Evolutionary conservation across 2,113 vertebrate species (phyloP).

Genomic region (Semnopithecus entellus): DNA sequence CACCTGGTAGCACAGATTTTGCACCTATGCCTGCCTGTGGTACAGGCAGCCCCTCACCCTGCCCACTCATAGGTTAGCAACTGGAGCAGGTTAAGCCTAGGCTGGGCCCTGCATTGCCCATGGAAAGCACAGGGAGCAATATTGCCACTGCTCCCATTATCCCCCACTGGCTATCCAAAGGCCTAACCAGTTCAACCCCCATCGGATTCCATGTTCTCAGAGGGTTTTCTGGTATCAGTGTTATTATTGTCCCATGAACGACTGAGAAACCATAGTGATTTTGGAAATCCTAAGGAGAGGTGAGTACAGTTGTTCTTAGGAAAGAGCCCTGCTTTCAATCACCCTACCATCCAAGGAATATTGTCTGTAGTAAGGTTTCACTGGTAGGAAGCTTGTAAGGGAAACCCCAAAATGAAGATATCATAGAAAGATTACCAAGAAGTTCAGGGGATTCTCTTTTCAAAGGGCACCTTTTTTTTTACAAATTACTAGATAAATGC

Average conservation of each 20-base stretch:
- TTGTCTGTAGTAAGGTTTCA: background rate
- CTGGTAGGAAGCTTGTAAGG: background rate
- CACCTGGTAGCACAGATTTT: background rate
- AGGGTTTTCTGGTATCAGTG: background rate
- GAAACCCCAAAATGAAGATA: background rate
- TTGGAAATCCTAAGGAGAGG: background rate
- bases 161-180: background rate
- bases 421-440: background rate
- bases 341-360: background rate
- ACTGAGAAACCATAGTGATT: background rate
- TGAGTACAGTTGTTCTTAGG: background rate
- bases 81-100: background rate
- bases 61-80: background rate
- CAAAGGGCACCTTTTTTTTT: background rate
- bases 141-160: background rate
- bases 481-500: background rate
- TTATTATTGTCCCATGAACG: background rate
- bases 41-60: background rate
- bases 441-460: background rate
- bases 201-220: background rate
- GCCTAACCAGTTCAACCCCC: background rate
- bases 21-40: background rate
- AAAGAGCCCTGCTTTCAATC: background rate
- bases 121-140: background rate
- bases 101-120: background rate